Evolutionary conservation across 2,888 invertebrate genomes (phyloP).

Genomic region (Zootermopsis nevadensis): DNA sequence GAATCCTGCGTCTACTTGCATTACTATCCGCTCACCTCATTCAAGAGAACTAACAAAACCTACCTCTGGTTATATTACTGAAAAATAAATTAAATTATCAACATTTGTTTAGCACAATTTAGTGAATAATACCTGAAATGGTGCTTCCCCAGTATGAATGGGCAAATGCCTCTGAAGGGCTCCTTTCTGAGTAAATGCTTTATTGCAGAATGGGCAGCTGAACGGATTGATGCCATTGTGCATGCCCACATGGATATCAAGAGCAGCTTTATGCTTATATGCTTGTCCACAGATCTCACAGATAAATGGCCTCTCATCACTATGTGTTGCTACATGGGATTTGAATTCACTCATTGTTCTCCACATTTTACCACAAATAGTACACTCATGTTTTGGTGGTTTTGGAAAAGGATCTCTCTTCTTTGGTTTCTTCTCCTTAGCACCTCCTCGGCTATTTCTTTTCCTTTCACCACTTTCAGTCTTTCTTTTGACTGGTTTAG

Average conservation of each 20-base stretch:
- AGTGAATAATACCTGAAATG: conserved; percentile 62
- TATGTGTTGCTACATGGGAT: conserved; percentile 58
- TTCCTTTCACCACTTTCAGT: conserved; percentile 35
- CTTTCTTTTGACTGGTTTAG: conserved; percentile 10
- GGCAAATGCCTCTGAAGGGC: conserved; percentile 71
- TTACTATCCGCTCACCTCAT: too few relatives aligned
- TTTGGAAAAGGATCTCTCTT: conserved; percentile 51
- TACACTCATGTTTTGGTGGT: conserved; percentile 53
- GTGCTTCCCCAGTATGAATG: conserved; percentile 71
- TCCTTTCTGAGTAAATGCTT: conserved; percentile 72
- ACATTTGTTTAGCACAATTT: neutral
- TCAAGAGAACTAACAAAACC: neutral
- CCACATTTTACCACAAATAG: conserved; percentile 58
- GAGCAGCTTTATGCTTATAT: conserved; percentile 72
- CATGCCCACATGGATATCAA: conserved; percentile 71
- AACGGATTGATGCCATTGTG: conserved; percentile 65
- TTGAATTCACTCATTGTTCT: conserved; percentile 58
- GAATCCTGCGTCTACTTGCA: too few relatives aligned
- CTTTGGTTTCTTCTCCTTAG: conserved; percentile 44
- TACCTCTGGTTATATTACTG: neutral
- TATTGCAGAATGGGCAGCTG: conserved; percentile 70
- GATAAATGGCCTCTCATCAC: conserved; percentile 59
- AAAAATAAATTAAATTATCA: neutral
- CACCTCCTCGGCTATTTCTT: conserved; percentile 37
- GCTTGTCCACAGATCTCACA: conserved; percentile 71